Evolutionary conservation across 2,113 vertebrate species (phyloP), one percentile per base, ranked within the genome.

Genomic region (Eptesicus fuscus): DNA sequence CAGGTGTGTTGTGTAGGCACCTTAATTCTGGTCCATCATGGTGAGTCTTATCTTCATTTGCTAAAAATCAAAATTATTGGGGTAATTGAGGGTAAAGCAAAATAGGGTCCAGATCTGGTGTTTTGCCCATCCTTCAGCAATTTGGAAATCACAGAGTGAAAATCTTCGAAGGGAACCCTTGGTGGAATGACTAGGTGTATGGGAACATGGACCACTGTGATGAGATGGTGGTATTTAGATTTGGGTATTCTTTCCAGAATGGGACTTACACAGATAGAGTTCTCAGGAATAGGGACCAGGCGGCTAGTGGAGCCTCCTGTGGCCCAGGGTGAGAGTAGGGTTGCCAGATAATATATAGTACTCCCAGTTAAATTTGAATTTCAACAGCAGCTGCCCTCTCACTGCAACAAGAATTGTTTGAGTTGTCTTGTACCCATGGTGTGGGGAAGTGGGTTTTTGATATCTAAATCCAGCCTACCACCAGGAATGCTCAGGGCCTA

Each of bases 1-100:
- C 79, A 44, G 61, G 1, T 83, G 23, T 86, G 47, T 35, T 67
- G 37, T 59, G 4, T 69, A 77, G 47, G 25, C 20, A 35, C n/a
- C 44, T 85, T 44, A 69, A 73, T 92, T 92, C 69, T 59, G 53
- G 23, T 53, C 53, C 10, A 61, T 85, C 28, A 16, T 32, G 40
- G 51, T 67, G 35, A 69, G 35, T 71, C 65, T 78, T 83, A 47
- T 14, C 53, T 82, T 83, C 74, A 86, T 95, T 93, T 94, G 77
- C 65, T 91, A 88, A 92, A 94, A 91, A 51, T 90, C 49, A 92
- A 59, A 94, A 92, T 83, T 71, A 90, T 40, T 1, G 0, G 20
- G 67, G n/a, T 78, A 56, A 23, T 79, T 40, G 65, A 79, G 17
- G 14, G 9, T 51, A 92, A 92, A 95, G 37, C 35, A 86, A 70